A percentile compares a stretch with the other conserved stretches of the same genome.
Evolutionary conservation across 2,113 vertebrate genomes (phyloP).

Genomic region (Aegotheles bennettii): DNA sequence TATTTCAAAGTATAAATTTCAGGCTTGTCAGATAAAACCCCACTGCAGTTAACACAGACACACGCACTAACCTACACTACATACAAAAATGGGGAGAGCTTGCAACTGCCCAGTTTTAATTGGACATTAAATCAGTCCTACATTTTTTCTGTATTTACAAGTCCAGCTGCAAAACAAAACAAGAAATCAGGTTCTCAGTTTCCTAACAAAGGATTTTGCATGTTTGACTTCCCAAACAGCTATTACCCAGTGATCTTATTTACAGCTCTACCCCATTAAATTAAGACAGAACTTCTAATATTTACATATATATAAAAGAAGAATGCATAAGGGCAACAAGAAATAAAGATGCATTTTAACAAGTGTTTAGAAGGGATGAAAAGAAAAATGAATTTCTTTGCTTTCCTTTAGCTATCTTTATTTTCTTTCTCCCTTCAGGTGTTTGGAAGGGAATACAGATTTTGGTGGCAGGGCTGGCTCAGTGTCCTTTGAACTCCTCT

Average conservation of each 20-base stretch:
- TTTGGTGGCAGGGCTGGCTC: not conserved
- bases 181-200: conserved; percentile 28
- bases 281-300: conserved; percentile 53
- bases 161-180: conserved; percentile 53
- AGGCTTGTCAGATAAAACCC: conserved; percentile 73
- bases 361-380: conserved; percentile 6
- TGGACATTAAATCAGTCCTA: conserved; percentile 58
- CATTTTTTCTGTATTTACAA: conserved; percentile 67
- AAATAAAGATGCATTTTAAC: conserved; percentile 34
- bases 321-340: conserved; percentile 34
- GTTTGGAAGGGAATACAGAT: not conserved
- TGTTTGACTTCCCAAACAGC: conserved; percentile 40
- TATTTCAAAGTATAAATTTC: conserved; percentile 84
- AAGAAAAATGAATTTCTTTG: not conserved
- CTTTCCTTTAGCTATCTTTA: not conserved
- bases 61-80: conserved; percentile 65
- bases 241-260: conserved; percentile 66
- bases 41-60: conserved; percentile 70
- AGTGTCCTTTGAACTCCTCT: not conserved
- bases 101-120: conserved; percentile 45
- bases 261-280: conserved; percentile 54
- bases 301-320: not conserved
- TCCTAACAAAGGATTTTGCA: conserved; percentile 53
- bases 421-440: not conserved
- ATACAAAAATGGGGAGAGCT: conserved; percentile 67